phyloP scores from a whole-genome alignment of 2,113 vertebrate genomes.

The Taurulus bubalis region DNA sequence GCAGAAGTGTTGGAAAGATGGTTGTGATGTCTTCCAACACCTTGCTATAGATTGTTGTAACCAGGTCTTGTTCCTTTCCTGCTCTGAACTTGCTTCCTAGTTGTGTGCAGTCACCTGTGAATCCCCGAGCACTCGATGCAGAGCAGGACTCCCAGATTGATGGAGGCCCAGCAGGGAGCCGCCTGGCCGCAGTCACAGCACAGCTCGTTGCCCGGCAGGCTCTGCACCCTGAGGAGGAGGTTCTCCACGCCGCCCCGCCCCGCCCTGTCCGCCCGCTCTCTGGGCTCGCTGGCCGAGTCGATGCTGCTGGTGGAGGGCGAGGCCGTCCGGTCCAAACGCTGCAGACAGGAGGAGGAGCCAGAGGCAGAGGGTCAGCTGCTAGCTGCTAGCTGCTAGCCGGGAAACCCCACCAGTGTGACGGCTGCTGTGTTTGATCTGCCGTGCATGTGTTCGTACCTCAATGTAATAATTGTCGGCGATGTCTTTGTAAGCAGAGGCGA shows the following conservation, averaged over 20 bases:
- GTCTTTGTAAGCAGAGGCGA: slow-evolving; percentile 97
- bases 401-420: no score
- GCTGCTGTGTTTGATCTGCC: no score
- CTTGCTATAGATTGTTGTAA: no score
- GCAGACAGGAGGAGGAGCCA: slow-evolving; percentile 4
- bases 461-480: slow-evolving; percentile 83
- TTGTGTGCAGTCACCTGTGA: slow-evolving; percentile 54
- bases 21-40: neutral
- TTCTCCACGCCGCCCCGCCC: slow-evolving; percentile 92
- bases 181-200: slow-evolving; percentile 96
- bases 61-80: no score
- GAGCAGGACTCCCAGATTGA: slow-evolving; percentile 96
- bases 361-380: neutral
- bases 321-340: slow-evolving; percentile 94
- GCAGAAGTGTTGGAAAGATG: neutral
- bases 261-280: slow-evolving; percentile 82
- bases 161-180: slow-evolving; percentile 97
- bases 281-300: slow-evolving; percentile 90
- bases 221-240: slow-evolving; percentile 91
- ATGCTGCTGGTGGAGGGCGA: slow-evolving; percentile 94
- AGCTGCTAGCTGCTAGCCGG: no score
- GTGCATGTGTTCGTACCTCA: slow-evolving; percentile 63
- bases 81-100: no score
- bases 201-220: slow-evolving; percentile 90
- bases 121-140: slow-evolving; percentile 98